Evolutionary conservation across 2,113 vertebrate genomes (phyloP).

Genomic region (Percopsis transmontana): DNA sequence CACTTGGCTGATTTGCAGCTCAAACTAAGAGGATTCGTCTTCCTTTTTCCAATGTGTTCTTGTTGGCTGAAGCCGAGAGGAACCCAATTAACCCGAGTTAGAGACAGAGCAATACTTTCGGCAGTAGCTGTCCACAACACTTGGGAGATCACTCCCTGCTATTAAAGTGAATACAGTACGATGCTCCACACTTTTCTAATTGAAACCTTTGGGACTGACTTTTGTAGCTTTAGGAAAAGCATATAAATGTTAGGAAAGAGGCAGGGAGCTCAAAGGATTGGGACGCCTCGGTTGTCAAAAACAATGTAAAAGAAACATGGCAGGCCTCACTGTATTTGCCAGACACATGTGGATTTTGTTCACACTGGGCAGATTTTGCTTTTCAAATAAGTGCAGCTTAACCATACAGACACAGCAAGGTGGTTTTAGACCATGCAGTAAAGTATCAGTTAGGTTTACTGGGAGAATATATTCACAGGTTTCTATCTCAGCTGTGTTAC

Average conservation of each 20-base stretch:
- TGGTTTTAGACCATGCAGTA: too few relatives aligned
- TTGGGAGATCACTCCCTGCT: conserved; percentile 73
- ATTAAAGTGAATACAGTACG: conserved; percentile 73
- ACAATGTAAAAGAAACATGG: background rate
- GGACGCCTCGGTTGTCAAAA: conserved; percentile 46
- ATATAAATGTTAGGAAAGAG: conserved; percentile 67
- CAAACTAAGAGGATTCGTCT: conserved; percentile 35
- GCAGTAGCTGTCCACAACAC: conserved; percentile 64
- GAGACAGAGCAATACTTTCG: conserved; percentile 67
- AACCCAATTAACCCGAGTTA: conserved; percentile 79
- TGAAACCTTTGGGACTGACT: conserved; percentile 78
- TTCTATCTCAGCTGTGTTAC: too few relatives aligned
- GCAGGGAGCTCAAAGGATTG: conserved; percentile 68
- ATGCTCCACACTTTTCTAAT: conserved; percentile 76
- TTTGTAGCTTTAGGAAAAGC: conserved; percentile 63
- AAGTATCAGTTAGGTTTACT: too few relatives aligned
- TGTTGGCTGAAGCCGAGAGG: conserved; percentile 68
- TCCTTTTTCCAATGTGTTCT: conserved; percentile 36
- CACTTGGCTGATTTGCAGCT: conserved; percentile 56
- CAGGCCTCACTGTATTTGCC: too few relatives aligned
- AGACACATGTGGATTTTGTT: too few relatives aligned
- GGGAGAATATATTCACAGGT: too few relatives aligned
- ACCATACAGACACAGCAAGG: too few relatives aligned
- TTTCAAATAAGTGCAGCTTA: too few relatives aligned
- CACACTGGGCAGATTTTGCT: too few relatives aligned